A percentile compares a stretch with the other conserved stretches of the same genome.
Evolutionary conservation across 2,797 vertebrate species (phyloP).

Genomic region (Kryptopterus vitreolus): DNA sequence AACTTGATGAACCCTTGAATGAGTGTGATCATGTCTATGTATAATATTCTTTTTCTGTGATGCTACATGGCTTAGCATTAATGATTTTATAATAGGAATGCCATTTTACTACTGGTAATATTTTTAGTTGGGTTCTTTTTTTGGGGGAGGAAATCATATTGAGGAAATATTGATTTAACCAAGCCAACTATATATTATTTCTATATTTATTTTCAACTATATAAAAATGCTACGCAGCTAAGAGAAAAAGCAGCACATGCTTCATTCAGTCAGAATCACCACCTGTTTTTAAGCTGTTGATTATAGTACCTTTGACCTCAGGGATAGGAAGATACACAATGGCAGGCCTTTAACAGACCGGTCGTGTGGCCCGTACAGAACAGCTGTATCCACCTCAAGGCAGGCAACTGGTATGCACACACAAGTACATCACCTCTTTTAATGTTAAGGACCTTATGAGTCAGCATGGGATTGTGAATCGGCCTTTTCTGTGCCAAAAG

Average conservation of each 20-base stretch:
- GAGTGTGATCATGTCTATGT: neutral
- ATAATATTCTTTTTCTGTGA: neutral
- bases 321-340: slow-evolving; percentile 51
- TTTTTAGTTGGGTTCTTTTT: too few species aligned
- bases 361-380: slow-evolving; percentile 46
- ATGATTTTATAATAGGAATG: neutral
- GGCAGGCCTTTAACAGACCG: slow-evolving; percentile 51
- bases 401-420: slow-evolving; percentile 79
- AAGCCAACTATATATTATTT: slow-evolving; percentile 4
- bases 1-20: neutral
- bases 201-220: too few species aligned
- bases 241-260: slow-evolving; percentile 37
- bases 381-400: slow-evolving; percentile 90
- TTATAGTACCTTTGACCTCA: slow-evolving; percentile 56
- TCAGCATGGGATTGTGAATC: slow-evolving; percentile 40
- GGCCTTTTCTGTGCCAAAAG: slow-evolving; percentile 38
- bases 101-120: neutral
- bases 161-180: neutral
- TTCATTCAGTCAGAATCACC: slow-evolving; percentile 38
- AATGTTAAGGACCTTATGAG: slow-evolving; percentile 44
- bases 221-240: slow-evolving; percentile 14
- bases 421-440: slow-evolving; percentile 58
- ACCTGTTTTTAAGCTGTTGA: slow-evolving; percentile 52
- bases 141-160: too few species aligned
- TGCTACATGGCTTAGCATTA: neutral